Conservation (phyloP, 2,797 vertebrate species). For the Tolypeutes matacus region DNA sequence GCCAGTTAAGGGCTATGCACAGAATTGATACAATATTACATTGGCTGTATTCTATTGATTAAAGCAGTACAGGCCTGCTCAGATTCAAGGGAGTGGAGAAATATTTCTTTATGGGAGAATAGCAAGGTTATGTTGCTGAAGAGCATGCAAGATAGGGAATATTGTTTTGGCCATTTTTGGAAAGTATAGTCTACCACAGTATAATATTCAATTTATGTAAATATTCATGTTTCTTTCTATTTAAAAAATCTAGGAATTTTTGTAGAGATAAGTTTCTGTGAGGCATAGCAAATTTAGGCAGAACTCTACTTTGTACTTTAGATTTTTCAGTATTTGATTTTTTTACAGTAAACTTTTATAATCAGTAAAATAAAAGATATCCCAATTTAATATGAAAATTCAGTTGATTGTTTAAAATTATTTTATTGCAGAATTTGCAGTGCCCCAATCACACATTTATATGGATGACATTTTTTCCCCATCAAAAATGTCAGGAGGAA, state of each 20-base stretch:
- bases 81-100: background rate
- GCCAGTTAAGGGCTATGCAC: background rate
- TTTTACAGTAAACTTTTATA: slow-evolving; percentile 51
- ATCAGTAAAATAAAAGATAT: slow-evolving; percentile 29
- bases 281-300: background rate
- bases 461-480: background rate
- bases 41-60: background rate
- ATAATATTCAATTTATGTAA: background rate
- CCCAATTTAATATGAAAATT: slow-evolving; percentile 18
- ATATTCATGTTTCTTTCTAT: background rate
- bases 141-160: background rate
- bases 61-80: background rate
- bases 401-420: slow-evolving; percentile 20
- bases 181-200: background rate
- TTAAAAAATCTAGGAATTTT: background rate
- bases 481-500: slow-evolving; percentile 66
- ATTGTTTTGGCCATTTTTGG: background rate
- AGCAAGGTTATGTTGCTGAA: background rate
- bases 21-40: background rate
- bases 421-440: slow-evolving; percentile 30
- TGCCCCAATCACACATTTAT: background rate
- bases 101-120: background rate
- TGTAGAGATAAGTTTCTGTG: background rate
- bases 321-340: slow-evolving; percentile 13
- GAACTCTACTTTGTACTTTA: slow-evolving; percentile 17